These are phyloP conservation scores for Alca torda DNA, from an alignment of 2,797 vertebrate species.

Conservation along the genomic window DNA sequence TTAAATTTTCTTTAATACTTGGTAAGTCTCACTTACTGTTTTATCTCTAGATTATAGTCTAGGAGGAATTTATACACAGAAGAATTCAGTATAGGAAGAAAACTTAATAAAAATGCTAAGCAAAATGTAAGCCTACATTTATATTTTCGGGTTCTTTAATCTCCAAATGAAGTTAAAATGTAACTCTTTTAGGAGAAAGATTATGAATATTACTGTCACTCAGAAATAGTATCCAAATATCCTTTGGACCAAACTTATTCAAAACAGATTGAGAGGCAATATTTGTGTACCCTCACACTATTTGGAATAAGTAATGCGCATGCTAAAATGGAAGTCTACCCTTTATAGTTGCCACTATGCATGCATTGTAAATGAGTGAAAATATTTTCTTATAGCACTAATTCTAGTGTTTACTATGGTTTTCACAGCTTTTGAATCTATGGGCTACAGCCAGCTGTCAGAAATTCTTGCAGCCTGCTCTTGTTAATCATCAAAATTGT, in stretches of 20 bases:
- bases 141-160: not conserved
- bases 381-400: constrained; percentile 29
- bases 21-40: not conserved
- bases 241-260: not conserved
- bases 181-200: not conserved
- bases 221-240: not conserved
- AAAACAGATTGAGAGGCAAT: not conserved
- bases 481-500: constrained; percentile 8
- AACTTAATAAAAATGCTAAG: not conserved
- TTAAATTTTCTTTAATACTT: not conserved
- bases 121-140: not conserved
- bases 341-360: not conserved
- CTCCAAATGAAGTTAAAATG: not conserved
- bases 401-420: constrained; percentile 30
- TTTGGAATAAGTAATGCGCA: not conserved
- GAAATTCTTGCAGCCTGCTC: constrained; percentile 29
- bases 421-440: constrained; percentile 51
- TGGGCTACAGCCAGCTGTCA: constrained; percentile 47
- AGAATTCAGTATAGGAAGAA: not conserved
- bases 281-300: constrained; percentile 10
- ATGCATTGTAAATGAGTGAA: not conserved
- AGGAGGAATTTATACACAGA: not conserved
- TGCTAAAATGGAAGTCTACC: not conserved
- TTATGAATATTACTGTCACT: not conserved
- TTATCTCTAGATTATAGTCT: not conserved